A percentile compares a stretch with the other conserved stretches of the same genome.
These are phyloP conservation scores for Ptilonorhynchus violaceus DNA, from an alignment of 2,113 vertebrate species.

Conservation along the genomic window DNA sequence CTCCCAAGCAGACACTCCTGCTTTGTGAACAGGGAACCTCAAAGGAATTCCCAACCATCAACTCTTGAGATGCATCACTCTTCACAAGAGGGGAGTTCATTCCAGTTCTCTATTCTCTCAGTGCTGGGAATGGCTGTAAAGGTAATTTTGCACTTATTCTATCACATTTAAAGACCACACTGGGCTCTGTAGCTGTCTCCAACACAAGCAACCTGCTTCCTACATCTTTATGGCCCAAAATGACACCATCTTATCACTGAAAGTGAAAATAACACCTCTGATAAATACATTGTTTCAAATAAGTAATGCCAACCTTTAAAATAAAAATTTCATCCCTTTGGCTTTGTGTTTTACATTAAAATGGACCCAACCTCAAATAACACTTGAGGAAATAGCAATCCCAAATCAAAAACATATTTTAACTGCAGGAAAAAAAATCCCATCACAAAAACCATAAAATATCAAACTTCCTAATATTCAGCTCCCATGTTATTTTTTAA, in stretches of 20 bases:
- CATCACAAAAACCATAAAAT: not conserved
- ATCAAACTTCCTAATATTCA: not conserved
- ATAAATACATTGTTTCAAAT: fast-evolving
- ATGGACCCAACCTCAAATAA: not conserved
- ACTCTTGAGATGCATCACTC: not conserved
- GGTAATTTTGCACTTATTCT: not conserved
- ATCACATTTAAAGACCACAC: not conserved
- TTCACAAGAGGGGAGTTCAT: not conserved
- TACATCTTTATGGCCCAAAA: not conserved
- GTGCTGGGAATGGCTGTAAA: not conserved
- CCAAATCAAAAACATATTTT: not conserved
- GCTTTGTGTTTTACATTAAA: not conserved
- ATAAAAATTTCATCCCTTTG: not conserved
- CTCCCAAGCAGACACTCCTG: not conserved
- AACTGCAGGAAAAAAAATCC: not conserved
- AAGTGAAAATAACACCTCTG: not conserved
- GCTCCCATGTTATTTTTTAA: not conserved
- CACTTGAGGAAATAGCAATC: not conserved
- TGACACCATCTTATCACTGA: not conserved
- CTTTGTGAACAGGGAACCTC: not conserved
- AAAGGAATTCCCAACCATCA: not conserved
- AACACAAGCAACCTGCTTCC: not conserved
- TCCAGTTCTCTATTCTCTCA: not conserved
- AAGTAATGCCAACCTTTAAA: not conserved
- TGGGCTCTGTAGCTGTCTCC: not conserved